Evolutionary conservation across 2,113 vertebrate genomes (phyloP), one percentile per base, ranked within the genome.

Genomic region (Chiloscyllium plagiosum): DNA sequence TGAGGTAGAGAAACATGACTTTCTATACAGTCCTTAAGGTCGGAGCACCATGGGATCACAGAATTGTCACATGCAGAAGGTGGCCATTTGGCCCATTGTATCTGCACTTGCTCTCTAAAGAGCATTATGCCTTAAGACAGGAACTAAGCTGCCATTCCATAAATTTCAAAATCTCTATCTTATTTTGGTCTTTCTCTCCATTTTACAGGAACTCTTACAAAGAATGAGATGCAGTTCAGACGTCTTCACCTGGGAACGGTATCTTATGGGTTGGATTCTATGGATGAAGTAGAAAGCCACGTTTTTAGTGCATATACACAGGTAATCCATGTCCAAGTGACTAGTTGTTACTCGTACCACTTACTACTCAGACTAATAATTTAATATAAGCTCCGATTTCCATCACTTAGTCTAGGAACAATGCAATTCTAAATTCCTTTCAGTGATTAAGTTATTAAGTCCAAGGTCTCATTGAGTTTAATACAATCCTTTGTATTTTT

Each of bases 211-310:
- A 99, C 99, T 78, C 98, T 99, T 0, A 99, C 99, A 0, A 99
- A 99, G 97, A 99, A 99, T 0, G 99, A 99, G 97, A 99, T 99
- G 99, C 98, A 99, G 96, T 99, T 99, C 97, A 98, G 99, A 72
- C 97, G 99, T 0, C 98, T 99, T 17, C 99, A 99, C 83, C 98
- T 99, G 80, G 99, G 99, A 3, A 99, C 99, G 0, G 99, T 99
- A 95, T 99, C 99, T 0, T 99, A 99, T 0, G 99, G 99, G 37
- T 98, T 99, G 96, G 99, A 99, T 97, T 99, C 99, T 0, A 99
- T 99, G 99, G 99, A 99, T 15, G 99, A 99, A 97, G 99, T 99
- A 0, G 99, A 99, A 96, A 99, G 99, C 96, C 99, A 99, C 93
- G 98, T 99, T 68, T 99, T 99, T 96, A 99, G 98, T 17, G 98